Evolutionary conservation across 2,113 vertebrate genomes (phyloP).

Genomic region (Scortum barcoo): DNA sequence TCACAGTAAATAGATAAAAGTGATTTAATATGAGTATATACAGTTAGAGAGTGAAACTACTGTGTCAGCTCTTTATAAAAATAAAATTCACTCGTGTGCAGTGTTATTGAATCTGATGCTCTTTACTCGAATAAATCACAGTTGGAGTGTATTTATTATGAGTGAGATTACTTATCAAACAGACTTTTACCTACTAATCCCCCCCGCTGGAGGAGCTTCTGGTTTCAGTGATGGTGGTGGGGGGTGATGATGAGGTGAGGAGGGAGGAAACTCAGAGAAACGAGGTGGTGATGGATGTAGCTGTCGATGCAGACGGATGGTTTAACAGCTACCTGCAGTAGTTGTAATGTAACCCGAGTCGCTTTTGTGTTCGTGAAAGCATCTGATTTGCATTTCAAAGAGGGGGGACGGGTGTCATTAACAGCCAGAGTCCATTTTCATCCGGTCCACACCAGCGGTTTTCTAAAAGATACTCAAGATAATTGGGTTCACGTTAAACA

Average conservation of each 20-base stretch:
- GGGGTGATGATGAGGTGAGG: neutral
- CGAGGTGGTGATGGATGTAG: slow-evolving; percentile 19
- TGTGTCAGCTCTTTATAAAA: neutral
- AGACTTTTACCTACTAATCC: neutral
- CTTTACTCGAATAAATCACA: neutral
- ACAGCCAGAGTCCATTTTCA: slow-evolving; percentile 15
- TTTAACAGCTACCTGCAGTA: slow-evolving; percentile 21
- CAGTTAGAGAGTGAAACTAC: neutral
- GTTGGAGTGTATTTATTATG: slow-evolving; percentile 1
- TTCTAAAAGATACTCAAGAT: neutral
- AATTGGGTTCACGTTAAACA: slow-evolving; percentile 13
- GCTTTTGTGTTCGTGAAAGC: slow-evolving; percentile 28
- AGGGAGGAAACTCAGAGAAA: neutral
- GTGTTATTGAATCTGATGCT: fast-evolving
- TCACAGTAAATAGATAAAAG: too few species aligned
- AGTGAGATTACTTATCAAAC: neutral
- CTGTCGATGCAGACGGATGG: neutral
- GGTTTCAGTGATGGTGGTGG: neutral
- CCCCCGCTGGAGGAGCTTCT: neutral
- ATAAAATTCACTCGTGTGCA: neutral
- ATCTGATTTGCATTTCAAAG: slow-evolving; percentile 55
- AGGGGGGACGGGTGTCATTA: neutral
- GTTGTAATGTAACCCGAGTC: slow-evolving; percentile 14
- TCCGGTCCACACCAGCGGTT: neutral
- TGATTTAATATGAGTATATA: too few species aligned